phyloP scores from a whole-genome alignment of 1,140 invertebrate genomes.

The Sipha flava region DNA sequence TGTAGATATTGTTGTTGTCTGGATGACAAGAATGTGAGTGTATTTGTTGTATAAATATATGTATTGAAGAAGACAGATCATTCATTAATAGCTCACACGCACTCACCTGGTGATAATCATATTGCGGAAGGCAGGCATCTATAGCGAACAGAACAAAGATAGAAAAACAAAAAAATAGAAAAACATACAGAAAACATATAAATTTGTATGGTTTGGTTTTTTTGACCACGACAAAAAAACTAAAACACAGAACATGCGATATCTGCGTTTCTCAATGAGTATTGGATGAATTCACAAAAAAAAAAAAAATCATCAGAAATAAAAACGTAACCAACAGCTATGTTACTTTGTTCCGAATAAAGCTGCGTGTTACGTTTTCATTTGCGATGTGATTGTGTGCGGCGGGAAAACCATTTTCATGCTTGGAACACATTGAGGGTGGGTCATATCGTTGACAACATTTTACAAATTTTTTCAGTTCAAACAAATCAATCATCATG shows the following conservation, averaged over 20 bases:
- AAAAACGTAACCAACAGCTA: neutral
- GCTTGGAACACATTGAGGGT: conserved; percentile 26
- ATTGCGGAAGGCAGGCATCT: conserved; percentile 51
- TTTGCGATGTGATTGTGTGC: neutral
- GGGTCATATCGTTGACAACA: conserved; percentile 25
- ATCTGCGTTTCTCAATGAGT: neutral
- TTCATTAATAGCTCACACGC: conserved; percentile 34
- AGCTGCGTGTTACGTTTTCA: neutral
- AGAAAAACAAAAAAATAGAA: conserved; percentile 40
- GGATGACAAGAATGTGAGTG: neutral
- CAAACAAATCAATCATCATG: neutral
- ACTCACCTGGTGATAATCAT: conserved; percentile 51
- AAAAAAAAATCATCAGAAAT: neutral
- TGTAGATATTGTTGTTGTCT: neutral
- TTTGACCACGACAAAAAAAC: conserved; percentile 24
- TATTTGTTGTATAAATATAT: conserved; percentile 5
- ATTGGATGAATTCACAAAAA: conserved; percentile 6
- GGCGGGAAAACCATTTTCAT: conserved; percentile 8
- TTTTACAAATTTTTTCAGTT: conserved; percentile 1
- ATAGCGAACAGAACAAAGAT: conserved; percentile 50
- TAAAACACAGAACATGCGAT: conserved; percentile 13
- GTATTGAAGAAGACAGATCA: neutral
- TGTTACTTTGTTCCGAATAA: no score
- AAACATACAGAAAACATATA: conserved; percentile 35
- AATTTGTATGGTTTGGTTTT: neutral